Percentiles rank a stretch among this genome's conserved stretches.
These are phyloP conservation scores for Aspidapion aeneum DNA, from an alignment of 2,888 invertebrate genomes.

Conservation along the genomic window DNA sequence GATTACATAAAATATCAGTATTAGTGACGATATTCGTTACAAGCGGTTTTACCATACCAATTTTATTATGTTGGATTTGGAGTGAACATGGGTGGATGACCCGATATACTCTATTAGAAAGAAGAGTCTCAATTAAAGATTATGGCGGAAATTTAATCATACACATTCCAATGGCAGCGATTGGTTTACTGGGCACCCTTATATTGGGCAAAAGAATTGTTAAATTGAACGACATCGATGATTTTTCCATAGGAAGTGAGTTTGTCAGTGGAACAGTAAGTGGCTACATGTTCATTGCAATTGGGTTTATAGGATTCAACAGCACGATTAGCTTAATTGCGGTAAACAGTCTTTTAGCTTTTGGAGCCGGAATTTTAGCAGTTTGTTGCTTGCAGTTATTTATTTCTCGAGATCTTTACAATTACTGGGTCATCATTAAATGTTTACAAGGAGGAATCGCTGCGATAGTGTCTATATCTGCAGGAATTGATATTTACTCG, in stretches of 20 bases:
- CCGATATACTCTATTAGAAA: conserved; percentile 26
- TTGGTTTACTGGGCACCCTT: conserved; percentile 38
- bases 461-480: conserved; percentile 40
- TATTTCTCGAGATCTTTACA: conserved; percentile 35
- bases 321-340: conserved; percentile 26
- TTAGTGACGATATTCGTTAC: conserved; percentile 32
- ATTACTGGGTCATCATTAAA: conserved; percentile 43
- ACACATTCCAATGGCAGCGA: conserved; percentile 39
- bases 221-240: conserved; percentile 40
- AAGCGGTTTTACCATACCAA: conserved; percentile 38
- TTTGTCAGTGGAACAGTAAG: conserved; percentile 37
- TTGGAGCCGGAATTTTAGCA: conserved; percentile 28
- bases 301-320: conserved; percentile 36
- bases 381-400: conserved; percentile 29
- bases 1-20: conserved; percentile 36
- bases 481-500: conserved; percentile 40
- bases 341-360: conserved; percentile 30
- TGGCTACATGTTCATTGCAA: conserved; percentile 42
- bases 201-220: conserved; percentile 42
- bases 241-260: conserved; percentile 39
- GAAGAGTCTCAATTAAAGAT: conserved; percentile 37
- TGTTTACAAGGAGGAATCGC: conserved; percentile 43
- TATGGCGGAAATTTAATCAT: conserved; percentile 39
- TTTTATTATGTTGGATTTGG: conserved; percentile 45
- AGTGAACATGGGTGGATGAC: conserved; percentile 41